Evolutionary conservation across 2,888 invertebrate genomes (phyloP), one percentile per base, ranked within the genome.

Genomic region (Xestia xanthographa): DNA sequence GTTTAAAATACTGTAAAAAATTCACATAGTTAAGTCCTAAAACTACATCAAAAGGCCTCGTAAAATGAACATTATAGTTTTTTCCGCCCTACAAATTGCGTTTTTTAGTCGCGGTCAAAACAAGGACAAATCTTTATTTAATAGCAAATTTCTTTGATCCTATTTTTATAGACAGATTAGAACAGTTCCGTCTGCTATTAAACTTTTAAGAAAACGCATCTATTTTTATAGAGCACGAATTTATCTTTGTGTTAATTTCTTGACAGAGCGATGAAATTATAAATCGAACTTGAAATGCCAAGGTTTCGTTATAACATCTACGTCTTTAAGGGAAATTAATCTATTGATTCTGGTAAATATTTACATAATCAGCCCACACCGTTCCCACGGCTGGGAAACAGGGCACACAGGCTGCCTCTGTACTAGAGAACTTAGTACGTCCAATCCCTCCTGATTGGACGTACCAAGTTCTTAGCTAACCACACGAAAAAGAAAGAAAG

Each of bases 81-180:
- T 26, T 62, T 29, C 17, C 4, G 34, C 50, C 4, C 2, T 9
- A 9, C 22, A n/a, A 29, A 29, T n/a, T 62, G n/a, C 56, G 66
- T 29, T 50, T 72, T 68, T 69, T 26, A 56, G 12, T 41, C 45
- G 38, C 62, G 43, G 34, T 50, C 70, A 60, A 12, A 41, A 26
- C 60, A 22, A 65, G 63, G 62, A 34, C 65, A 8, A 53, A 50
- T 26, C 22, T 62, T 68, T 43, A 29, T 62, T 56, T 50, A 17
- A 72, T 65, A 73, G 22, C 41, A 20, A 43, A 45, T 45, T 58
- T 73, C 83, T 83, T 83, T 83, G 83, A 84, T 81, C 68, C 45
- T 29, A 63, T 71, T 77, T 83, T 66, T 68, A 68, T 53, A 38
- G 22, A 63, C 20, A 66, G 26, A 66, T 80, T 68, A 56, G 48